phyloP scores from a whole-genome alignment of 1,140 invertebrate species.

The Drosophila tropicalis region DNA sequence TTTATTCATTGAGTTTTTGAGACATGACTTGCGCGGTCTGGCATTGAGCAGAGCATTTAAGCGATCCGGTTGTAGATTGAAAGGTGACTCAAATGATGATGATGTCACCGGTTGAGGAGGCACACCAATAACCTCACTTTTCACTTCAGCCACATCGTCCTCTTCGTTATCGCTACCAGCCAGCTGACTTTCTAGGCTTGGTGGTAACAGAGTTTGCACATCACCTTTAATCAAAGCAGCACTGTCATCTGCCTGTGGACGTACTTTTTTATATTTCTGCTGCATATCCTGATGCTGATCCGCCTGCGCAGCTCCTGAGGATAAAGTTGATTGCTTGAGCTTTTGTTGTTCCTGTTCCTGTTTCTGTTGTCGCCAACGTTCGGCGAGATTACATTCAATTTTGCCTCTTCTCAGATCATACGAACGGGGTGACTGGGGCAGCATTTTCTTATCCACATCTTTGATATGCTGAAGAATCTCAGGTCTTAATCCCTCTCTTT shows the following conservation, averaged over 20 bases:
- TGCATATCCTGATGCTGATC: neutral
- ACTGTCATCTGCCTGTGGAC: neutral
- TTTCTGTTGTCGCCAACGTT: neutral
- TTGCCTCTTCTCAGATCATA: neutral
- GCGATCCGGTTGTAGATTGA: constrained; percentile 5
- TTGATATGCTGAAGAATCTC: too few species aligned
- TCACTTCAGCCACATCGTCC: too few species aligned
- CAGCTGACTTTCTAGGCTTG: too few species aligned
- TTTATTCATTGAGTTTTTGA: constrained; percentile 13
- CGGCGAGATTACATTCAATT: neutral
- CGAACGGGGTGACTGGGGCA: neutral
- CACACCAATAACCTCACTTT: too few species aligned
- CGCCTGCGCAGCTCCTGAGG: neutral
- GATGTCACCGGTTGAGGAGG: neutral
- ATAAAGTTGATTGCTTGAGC: neutral
- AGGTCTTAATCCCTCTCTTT: too few species aligned
- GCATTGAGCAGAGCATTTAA: constrained; percentile 1
- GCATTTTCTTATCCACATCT: too few species aligned
- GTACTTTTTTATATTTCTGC: too few species aligned
- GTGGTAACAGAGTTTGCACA: neutral
- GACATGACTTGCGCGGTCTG: constrained; percentile 14
- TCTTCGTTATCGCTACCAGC: too few species aligned
- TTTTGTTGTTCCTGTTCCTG: neutral
- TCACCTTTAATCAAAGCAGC: neutral
- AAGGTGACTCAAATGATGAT: constrained; percentile 5